Percentiles rank a stretch among this genome's conserved stretches.
phyloP scores from a whole-genome alignment of 2,888 invertebrate genomes.

The Drosophila pseudotalamancana region DNA sequence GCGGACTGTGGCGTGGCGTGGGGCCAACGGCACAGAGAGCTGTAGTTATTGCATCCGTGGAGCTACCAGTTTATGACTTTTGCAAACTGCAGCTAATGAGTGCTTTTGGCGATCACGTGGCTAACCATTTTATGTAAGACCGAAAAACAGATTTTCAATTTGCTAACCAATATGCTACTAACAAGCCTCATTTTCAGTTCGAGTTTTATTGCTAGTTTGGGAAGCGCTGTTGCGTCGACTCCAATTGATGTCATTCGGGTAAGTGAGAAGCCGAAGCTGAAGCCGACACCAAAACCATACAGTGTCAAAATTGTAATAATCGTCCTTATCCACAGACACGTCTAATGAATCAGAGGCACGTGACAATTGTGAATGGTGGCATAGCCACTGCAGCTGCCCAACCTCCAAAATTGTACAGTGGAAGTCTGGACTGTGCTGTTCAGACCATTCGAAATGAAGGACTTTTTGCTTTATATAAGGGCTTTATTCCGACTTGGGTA shows the following conservation, averaged over 20 bases:
- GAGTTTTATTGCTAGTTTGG: slow-evolving; percentile 95
- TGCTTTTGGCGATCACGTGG: slow-evolving; percentile 90
- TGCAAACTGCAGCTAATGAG: slow-evolving; percentile 90
- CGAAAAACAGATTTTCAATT: not conserved
- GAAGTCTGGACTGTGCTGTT: slow-evolving; percentile 92
- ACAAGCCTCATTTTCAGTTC: slow-evolving; percentile 86
- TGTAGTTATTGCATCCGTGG: slow-evolving; percentile 96
- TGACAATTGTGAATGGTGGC: slow-evolving; percentile 84
- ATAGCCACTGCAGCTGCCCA: slow-evolving; percentile 81
- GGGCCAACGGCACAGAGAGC: slow-evolving; percentile 97
- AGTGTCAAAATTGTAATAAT: not conserved
- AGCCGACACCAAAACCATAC: too few relatives aligned
- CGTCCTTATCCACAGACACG: slow-evolving; percentile 89
- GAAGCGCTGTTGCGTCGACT: slow-evolving; percentile 96
- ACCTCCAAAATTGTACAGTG: slow-evolving; percentile 88
- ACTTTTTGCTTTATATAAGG: slow-evolving; percentile 94
- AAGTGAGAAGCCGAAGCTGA: too few relatives aligned
- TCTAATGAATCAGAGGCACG: slow-evolving; percentile 95
- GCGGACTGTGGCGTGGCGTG: slow-evolving; percentile 96
- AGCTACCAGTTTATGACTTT: slow-evolving; percentile 96
- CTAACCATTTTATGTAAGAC: slow-evolving; percentile 94
- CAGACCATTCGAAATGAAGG: slow-evolving; percentile 96
- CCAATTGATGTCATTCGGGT: slow-evolving; percentile 97
- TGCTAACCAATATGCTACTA: not conserved
- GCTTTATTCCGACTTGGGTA: slow-evolving; percentile 97